phyloP scores from a whole-genome alignment of 2,113 vertebrate genomes.

The Cyphomyrus discorhynchus region DNA sequence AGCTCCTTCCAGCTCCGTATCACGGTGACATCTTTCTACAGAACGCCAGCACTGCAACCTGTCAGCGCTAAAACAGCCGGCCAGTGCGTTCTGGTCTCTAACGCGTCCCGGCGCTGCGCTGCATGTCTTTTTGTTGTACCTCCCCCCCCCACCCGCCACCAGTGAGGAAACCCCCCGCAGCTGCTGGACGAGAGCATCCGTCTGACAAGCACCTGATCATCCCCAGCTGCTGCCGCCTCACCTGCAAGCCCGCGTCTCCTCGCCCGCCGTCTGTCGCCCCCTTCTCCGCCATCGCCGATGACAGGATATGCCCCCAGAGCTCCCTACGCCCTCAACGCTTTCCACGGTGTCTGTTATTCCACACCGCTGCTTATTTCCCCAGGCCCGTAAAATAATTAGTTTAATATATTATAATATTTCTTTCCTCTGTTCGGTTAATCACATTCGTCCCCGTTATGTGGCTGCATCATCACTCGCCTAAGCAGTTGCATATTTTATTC shows the following conservation, averaged over 20 bases:
- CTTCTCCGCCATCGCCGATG: slow-evolving; percentile 13
- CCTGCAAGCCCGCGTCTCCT: slow-evolving; percentile 38
- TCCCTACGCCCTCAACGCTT: not conserved
- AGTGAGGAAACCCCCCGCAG: not conserved
- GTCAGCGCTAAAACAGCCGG: not conserved
- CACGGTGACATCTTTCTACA: not conserved
- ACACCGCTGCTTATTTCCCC: not conserved
- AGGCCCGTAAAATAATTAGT: not conserved
- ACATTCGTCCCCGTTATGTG: not conserved
- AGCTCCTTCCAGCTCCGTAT: not conserved
- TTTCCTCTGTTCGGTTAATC: not conserved
- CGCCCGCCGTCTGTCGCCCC: slow-evolving; percentile 48
- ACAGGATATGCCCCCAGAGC: not conserved
- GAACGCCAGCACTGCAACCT: not conserved
- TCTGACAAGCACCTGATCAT: slow-evolving; percentile 63
- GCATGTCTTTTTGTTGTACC: slow-evolving; percentile 21
- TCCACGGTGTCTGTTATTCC: not conserved
- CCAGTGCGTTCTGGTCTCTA: not conserved
- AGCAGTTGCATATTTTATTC: slow-evolving; percentile 6
- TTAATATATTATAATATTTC: not conserved
- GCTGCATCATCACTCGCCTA: not conserved
- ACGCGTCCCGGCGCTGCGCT: not conserved
- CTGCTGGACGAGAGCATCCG: slow-evolving; percentile 60
- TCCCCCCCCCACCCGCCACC: not conserved
- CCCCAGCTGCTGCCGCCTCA: slow-evolving; percentile 61